Evolutionary conservation across 2,797 vertebrate genomes (phyloP).

Genomic region (Fundulus diaphanus): DNA sequence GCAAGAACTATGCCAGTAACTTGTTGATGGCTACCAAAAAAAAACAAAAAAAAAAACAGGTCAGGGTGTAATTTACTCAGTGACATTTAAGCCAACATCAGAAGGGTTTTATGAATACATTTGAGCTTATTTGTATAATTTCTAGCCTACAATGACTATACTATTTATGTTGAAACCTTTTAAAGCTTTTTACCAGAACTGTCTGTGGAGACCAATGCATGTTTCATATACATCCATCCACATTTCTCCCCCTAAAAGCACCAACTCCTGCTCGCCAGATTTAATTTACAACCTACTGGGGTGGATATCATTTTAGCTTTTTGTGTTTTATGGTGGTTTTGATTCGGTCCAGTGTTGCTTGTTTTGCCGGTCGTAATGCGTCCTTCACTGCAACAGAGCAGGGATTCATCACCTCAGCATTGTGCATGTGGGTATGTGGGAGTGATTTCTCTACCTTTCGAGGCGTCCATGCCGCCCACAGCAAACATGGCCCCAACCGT

Average conservation of each 20-base stretch:
- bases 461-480: conserved; percentile 97
- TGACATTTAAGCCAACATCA: no score
- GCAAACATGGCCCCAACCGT: conserved; percentile 96
- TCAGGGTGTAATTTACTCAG: no score
- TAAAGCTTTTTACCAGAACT: background rate
- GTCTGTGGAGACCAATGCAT: background rate
- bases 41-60: no score
- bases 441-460: conserved; percentile 86
- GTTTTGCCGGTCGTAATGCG: background rate
- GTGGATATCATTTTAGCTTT: background rate
- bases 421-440: background rate
- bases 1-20: no score
- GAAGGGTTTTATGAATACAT: background rate
- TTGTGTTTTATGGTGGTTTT: background rate
- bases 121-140: background rate
- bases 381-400: background rate
- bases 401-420: background rate
- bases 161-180: background rate
- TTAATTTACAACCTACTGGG: conserved; percentile 1
- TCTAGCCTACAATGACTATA: background rate
- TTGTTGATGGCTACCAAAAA: no score
- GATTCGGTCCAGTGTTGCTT: conserved; percentile 1
- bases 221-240: background rate
- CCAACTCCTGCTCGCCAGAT: background rate
- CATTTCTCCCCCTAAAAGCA: background rate